Percentiles rank a stretch among this genome's conserved stretches.
These are phyloP conservation scores for Diarsia dahlii DNA, from an alignment of 2,888 invertebrate species.

Conservation along the genomic window DNA sequence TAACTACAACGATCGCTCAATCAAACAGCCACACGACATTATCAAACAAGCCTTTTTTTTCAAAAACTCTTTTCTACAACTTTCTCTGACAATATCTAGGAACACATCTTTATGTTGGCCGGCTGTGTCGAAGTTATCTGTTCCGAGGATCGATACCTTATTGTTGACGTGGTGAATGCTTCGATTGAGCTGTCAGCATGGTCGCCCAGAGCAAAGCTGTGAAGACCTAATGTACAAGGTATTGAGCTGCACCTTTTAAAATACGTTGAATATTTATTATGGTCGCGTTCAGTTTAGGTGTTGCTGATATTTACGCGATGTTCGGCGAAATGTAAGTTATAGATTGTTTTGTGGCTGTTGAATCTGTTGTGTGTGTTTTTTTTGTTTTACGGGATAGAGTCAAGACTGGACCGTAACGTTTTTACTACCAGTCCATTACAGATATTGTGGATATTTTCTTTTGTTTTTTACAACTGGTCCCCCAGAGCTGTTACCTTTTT, in stretches of 20 bases:
- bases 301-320: slow-evolving; percentile 62
- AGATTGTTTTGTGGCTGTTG: slow-evolving; percentile 55
- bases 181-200: slow-evolving; percentile 73
- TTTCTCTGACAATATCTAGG: slow-evolving; percentile 57
- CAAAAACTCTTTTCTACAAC: slow-evolving; percentile 46
- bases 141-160: slow-evolving; percentile 62
- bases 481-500: too few species aligned
- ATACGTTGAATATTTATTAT: slow-evolving; percentile 68
- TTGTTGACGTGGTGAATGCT: slow-evolving; percentile 72
- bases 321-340: slow-evolving; percentile 51
- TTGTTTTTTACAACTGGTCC: not conserved
- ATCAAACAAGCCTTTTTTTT: slow-evolving; percentile 35
- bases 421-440: not conserved
- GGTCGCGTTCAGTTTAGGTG: slow-evolving; percentile 60
- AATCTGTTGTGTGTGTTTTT: slow-evolving; percentile 16
- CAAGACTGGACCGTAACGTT: not conserved
- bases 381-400: not conserved
- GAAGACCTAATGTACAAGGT: slow-evolving; percentile 67
- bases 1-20: slow-evolving; percentile 55
- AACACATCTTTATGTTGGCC: slow-evolving; percentile 58
- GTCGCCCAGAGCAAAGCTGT: slow-evolving; percentile 61
- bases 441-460: not conserved
- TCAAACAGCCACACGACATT: slow-evolving; percentile 36
- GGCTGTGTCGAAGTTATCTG: slow-evolving; percentile 61
- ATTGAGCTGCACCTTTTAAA: slow-evolving; percentile 70